A percentile compares a stretch with the other conserved stretches of the same genome.
Conservation (phyloP, 2,797 vertebrate species). For the Erpetoichthys calabaricus region DNA sequence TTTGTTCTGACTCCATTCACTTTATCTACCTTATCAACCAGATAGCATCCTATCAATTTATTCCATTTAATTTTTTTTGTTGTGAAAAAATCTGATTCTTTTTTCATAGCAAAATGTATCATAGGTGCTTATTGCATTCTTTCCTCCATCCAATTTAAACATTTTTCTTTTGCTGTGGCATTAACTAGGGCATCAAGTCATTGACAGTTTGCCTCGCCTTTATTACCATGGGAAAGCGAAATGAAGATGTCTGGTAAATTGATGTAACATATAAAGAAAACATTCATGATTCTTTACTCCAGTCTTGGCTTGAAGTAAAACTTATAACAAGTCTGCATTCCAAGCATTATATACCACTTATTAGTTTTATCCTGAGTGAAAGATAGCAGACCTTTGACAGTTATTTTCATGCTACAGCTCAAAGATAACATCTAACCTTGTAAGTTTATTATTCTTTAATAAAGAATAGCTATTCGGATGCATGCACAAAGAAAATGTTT, state of each 20-base stretch:
- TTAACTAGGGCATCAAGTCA: constrained; percentile 48
- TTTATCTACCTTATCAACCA: too few relatives aligned
- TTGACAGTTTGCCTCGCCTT: constrained; percentile 37
- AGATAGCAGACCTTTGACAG: constrained; percentile 34
- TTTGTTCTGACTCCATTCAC: too few relatives aligned
- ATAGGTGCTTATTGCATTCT: constrained; percentile 32
- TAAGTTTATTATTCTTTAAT: too few relatives aligned
- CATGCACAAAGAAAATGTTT: too few relatives aligned
- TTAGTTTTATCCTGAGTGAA: constrained; percentile 26
- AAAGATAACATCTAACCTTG: too few relatives aligned
- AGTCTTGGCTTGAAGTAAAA: too few relatives aligned
- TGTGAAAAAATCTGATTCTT: constrained; percentile 17
- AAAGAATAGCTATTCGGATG: too few relatives aligned
- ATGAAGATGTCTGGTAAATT: constrained; percentile 57
- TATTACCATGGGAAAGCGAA: constrained; percentile 39
- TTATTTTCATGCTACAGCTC: neutral
- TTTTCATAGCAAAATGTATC: constrained; percentile 36
- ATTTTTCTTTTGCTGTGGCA: constrained; percentile 30
- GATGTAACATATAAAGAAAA: constrained; percentile 49
- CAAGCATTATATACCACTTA: constrained; percentile 12
- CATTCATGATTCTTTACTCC: constrained; percentile 33
- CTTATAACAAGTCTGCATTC: constrained; percentile 18
- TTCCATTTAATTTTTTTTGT: too few relatives aligned
- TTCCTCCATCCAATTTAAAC: constrained; percentile 47
- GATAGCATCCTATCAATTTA: too few relatives aligned